Percentiles rank a stretch among this genome's conserved stretches.
Evolutionary conservation across 2,888 invertebrate genomes (phyloP).

Genomic region (Nymphalis c-album): DNA sequence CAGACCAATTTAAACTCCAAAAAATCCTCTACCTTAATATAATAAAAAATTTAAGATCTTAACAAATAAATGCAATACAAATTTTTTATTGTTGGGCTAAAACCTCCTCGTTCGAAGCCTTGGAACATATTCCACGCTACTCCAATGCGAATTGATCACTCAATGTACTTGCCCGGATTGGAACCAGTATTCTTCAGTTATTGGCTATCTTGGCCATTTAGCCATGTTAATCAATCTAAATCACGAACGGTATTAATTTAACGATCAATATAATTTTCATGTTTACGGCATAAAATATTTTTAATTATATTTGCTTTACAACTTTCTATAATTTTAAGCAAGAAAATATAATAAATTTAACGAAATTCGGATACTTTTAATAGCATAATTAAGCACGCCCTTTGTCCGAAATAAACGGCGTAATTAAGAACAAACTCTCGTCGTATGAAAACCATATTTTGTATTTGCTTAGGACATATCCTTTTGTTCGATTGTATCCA

Average conservation of each 20-base stretch:
- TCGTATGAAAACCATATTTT: constrained; percentile 17
- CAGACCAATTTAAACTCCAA: no score
- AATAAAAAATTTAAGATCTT: no score
- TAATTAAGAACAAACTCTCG: constrained; percentile 30
- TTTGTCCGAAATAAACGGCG: constrained; percentile 23
- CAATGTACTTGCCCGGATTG: no score
- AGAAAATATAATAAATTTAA: constrained; percentile 4
- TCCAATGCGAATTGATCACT: no score
- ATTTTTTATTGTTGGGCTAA: no score
- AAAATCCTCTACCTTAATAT: no score
- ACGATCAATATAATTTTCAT: neutral
- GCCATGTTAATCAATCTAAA: no score
- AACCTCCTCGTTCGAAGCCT: no score
- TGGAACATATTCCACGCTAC: no score
- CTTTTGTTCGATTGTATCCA: constrained; percentile 9
- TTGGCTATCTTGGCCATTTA: no score
- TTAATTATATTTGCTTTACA: constrained; percentile 4
- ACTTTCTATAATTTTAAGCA: constrained; percentile 9
- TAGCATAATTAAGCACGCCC: constrained; percentile 23
- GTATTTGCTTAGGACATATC: constrained; percentile 19
- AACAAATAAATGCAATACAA: no score
- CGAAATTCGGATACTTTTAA: constrained; percentile 19
- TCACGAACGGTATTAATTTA: neutral
- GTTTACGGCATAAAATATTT: neutral
- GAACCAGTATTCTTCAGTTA: no score